These are phyloP conservation scores for Urophycis tenuis DNA, from an alignment of 2,797 vertebrate species.

Conservation along the genomic window DNA sequence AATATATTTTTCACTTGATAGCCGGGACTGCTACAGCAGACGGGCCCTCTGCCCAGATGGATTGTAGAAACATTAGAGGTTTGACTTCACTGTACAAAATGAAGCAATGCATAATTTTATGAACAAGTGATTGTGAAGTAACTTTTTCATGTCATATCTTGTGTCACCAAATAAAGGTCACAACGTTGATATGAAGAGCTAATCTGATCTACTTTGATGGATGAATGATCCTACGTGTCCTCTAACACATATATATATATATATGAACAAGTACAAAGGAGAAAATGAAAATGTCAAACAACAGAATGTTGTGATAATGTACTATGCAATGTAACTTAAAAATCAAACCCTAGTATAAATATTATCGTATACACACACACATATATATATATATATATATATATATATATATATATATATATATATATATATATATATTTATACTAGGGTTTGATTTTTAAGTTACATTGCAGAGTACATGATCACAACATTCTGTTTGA, in stretches of 20 bases:
- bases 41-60: not conserved
- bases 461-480: not conserved
- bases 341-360: not conserved
- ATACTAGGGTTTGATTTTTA: not conserved
- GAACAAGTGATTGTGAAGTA: constrained; percentile 6
- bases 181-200: constrained; percentile 31
- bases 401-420: no score
- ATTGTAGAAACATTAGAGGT: not conserved
- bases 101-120: not conserved
- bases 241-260: no score
- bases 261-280: not conserved
- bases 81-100: not conserved
- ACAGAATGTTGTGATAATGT: no score
- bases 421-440: no score
- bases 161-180: constrained; percentile 38
- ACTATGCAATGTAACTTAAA: not conserved
- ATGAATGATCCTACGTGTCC: constrained; percentile 29
- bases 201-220: constrained; percentile 32
- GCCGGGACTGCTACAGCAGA: not conserved
- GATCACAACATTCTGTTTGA: no score
- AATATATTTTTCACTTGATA: not conserved
- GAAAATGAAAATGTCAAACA: not conserved
- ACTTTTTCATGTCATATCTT: constrained; percentile 11
- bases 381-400: no score
- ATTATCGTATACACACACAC: no score